A percentile compares a stretch with the other conserved stretches of the same genome.
Evolutionary conservation across 2,113 vertebrate genomes (phyloP).

Genomic region (Himantopus leucocephalus): DNA sequence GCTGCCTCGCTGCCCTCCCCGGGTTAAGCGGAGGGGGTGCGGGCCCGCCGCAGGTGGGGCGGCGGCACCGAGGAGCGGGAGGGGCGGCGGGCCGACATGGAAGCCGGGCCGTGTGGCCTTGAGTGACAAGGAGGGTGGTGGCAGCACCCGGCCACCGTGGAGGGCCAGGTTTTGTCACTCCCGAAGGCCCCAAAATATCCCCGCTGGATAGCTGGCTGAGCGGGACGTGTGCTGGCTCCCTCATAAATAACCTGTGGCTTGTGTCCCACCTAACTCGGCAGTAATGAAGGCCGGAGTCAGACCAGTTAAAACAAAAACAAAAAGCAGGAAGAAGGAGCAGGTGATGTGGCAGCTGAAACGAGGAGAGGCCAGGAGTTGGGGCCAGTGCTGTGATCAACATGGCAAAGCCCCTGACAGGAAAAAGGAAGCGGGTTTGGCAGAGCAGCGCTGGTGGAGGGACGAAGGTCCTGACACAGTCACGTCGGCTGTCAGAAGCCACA

Average conservation of each 20-base stretch:
- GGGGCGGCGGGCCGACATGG: background rate
- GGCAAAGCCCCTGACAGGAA: background rate
- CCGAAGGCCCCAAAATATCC: background rate
- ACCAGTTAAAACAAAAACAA: background rate
- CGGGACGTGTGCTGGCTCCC: background rate
- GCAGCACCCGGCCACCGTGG: accelerated
- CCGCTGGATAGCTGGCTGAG: accelerated
- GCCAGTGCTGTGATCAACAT: background rate
- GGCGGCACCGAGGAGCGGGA: background rate
- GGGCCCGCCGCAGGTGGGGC: background rate
- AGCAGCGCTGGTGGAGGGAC: background rate
- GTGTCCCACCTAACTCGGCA: background rate
- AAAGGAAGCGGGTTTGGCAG: background rate
- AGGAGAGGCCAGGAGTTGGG: background rate
- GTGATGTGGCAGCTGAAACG: background rate
- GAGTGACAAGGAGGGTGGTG: background rate
- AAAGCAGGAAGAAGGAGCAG: background rate
- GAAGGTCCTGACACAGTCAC: background rate
- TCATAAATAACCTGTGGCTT: background rate
- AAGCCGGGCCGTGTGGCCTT: background rate
- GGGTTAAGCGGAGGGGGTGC: too few relatives aligned
- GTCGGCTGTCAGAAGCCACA: background rate
- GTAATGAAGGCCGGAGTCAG: background rate
- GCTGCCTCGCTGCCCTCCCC: too few relatives aligned
- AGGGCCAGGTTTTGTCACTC: background rate